phyloP scores from a whole-genome alignment of 2,113 vertebrate genomes.

The Rhadina sibilatrix region DNA sequence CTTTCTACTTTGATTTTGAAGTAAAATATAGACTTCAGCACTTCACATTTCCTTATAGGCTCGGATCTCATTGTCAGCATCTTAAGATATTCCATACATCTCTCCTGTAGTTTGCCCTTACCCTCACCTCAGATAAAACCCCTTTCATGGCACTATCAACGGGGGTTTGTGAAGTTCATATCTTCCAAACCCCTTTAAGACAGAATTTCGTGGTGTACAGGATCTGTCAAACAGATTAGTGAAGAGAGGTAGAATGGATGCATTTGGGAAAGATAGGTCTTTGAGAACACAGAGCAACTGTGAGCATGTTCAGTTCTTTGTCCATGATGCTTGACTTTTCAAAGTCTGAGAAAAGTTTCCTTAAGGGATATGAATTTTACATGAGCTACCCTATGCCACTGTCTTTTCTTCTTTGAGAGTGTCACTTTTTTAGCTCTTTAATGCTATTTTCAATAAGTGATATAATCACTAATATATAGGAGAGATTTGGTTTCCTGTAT shows the following conservation, averaged over 20 bases:
- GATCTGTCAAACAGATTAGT: not conserved
- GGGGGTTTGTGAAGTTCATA: not conserved
- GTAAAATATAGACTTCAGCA: not conserved
- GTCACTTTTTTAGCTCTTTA: not conserved
- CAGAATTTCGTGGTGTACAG: not conserved
- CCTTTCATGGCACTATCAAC: not conserved
- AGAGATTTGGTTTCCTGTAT: not conserved
- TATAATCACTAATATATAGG: not conserved
- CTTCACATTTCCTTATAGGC: not conserved
- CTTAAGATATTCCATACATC: not conserved
- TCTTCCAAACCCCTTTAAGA: not conserved
- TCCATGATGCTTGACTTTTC: not conserved
- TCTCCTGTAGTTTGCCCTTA: not conserved
- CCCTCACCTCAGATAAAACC: not conserved
- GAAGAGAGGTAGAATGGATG: not conserved
- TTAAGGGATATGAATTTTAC: not conserved
- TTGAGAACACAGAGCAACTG: not conserved
- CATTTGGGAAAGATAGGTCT: not conserved
- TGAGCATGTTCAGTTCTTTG: not conserved
- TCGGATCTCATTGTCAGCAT: not conserved
- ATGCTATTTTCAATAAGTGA: not conserved
- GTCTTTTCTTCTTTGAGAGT: not conserved
- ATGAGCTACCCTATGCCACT: not conserved
- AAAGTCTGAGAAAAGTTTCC: not conserved
- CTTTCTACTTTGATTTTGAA: not conserved